A percentile compares a stretch with the other conserved stretches of the same genome.
phyloP scores from a whole-genome alignment of 2,888 invertebrate genomes.

The Ametastegia equiseti region DNA sequence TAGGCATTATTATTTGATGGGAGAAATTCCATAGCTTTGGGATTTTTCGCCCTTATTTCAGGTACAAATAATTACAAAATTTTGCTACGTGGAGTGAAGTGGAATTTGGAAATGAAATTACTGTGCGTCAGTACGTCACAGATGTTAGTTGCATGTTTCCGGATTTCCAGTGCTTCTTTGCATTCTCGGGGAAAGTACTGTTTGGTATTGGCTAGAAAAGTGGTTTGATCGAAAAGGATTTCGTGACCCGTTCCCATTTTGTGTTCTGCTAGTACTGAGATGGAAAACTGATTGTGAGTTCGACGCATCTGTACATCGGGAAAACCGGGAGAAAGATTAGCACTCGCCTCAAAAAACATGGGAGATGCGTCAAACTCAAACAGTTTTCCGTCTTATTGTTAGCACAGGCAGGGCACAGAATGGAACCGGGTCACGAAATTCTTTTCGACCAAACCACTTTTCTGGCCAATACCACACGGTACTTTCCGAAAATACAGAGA shows the following conservation, averaged over 20 bases:
- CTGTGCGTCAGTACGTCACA: too few species aligned
- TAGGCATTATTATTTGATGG: too few species aligned
- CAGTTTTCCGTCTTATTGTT: too few species aligned
- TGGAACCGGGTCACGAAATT: too few species aligned
- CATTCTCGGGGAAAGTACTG: background rate
- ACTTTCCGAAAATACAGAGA: slow-evolving; percentile 6
- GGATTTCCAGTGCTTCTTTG: background rate
- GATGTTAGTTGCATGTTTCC: slow-evolving; percentile 12
- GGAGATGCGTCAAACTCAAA: background rate
- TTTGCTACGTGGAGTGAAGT: too few species aligned
- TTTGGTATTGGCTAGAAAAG: background rate
- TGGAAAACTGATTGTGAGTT: background rate
- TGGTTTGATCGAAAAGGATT: background rate
- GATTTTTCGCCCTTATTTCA: too few species aligned
- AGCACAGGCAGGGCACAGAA: too few species aligned
- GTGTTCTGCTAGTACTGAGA: background rate
- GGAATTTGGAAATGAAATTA: too few species aligned
- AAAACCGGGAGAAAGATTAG: slow-evolving; percentile 19
- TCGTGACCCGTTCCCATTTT: background rate
- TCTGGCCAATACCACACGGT: background rate
- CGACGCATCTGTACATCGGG: slow-evolving; percentile 23
- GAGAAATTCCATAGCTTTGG: too few species aligned
- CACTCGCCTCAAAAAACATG: background rate
- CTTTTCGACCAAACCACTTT: background rate
- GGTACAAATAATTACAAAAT: too few species aligned